A percentile compares a stretch with the other conserved stretches of the same genome.
Evolutionary conservation across 1,140 invertebrate genomes (phyloP).

Genomic region (Samia ricini): DNA sequence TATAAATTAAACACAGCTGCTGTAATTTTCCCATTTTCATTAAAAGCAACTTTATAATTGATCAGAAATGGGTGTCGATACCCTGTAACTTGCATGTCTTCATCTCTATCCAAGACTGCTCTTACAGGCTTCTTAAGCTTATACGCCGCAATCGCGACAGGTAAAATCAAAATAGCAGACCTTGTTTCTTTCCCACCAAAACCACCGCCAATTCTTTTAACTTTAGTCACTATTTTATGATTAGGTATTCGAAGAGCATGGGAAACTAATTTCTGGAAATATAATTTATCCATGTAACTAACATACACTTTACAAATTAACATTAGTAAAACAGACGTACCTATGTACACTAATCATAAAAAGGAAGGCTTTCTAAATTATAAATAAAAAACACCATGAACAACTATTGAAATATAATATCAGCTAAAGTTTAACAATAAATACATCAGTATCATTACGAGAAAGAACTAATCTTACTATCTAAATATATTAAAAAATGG

Average conservation of each 20-base stretch:
- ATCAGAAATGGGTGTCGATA: constrained; percentile 87
- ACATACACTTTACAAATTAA: no score
- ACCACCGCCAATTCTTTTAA: constrained; percentile 89
- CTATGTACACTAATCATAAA: no score
- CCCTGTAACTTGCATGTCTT: constrained; percentile 89
- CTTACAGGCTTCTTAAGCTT: constrained; percentile 84
- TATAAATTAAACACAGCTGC: constrained; percentile 82
- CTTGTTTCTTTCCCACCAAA: constrained; percentile 92
- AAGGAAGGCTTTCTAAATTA: no score
- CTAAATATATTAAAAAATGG: constrained; percentile 10
- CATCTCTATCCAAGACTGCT: constrained; percentile 88
- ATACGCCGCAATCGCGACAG: constrained; percentile 79
- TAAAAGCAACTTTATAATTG: constrained; percentile 87
- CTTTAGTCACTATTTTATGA: constrained; percentile 83
- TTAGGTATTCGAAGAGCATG: constrained; percentile 81
- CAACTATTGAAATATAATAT: no score
- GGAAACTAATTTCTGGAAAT: constrained; percentile 76
- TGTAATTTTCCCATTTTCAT: constrained; percentile 80
- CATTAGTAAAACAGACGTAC: no score
- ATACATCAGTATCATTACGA: no score
- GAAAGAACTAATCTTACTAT: no score
- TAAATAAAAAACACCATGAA: no score
- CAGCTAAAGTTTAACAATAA: no score
- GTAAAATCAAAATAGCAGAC: constrained; percentile 71
- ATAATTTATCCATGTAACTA: not conserved